Base-by-base conservation (phyloP, 2,888 invertebrate species). In the Eristalinus sepulchralis region DNA sequence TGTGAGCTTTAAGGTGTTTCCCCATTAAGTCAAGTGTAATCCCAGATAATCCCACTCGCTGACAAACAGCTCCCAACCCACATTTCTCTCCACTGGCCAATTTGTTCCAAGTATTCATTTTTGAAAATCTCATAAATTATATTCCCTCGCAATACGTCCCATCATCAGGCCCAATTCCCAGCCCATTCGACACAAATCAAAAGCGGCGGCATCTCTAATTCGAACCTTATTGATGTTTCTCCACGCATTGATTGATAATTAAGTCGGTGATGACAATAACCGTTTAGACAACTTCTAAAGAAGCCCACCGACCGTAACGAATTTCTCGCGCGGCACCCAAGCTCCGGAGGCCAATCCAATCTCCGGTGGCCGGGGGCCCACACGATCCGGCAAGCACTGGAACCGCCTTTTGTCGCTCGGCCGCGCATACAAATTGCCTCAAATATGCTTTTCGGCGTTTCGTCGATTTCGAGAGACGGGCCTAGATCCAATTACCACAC, bases 191-290 rank as follows among this genome's bases (percentile, higher is more conserved):
- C 22, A 62, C 36, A 67, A 72, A 17, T 34, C 34, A 27, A 34
- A 47, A 77, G 57, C 57, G 27, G 68, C 70, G 64, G 73, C 68
- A 77, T 78, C 78, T 71, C 83, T 66, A 78, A 83, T 86, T 78
- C 71, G 36, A 39, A 63, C 66, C 73, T 83, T 83, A 86, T 83
- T 86, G 86, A 86, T 86, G 86, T 86, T 86, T 79, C 71, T 86
- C 83, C 83, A 86, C 83, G 83, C 86, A 86, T 79, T 83, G 71
- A 79, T 86, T 67, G 86, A 79, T 83, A 86, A 86, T 86, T 86
- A 86, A 83, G 71, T 83, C 86, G 75, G 62, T 31, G 78, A 62
- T 67, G 73, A 86, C 86, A 86, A 86, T 86, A 86, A 82, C 71
- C 83, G 86, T 86, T 86, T 86, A 86, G 86, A 78, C 86, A 79